phyloP scores from a whole-genome alignment of 2,797 vertebrate species.

The Chaetodon trifasciatus region DNA sequence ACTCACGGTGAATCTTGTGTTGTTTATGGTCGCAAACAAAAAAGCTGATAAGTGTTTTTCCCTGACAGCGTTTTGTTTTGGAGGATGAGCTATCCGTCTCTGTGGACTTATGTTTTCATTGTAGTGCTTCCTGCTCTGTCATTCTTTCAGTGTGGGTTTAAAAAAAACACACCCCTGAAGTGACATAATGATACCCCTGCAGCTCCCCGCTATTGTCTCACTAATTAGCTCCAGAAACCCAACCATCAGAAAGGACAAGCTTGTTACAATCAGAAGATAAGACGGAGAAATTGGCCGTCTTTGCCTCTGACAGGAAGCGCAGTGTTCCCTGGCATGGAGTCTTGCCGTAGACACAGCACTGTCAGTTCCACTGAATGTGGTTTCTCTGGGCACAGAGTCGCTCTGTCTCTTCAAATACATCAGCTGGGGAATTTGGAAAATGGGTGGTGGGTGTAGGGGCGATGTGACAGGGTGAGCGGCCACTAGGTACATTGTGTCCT shows the following conservation, averaged over 20 bases:
- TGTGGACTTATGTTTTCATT: slow-evolving; percentile 43
- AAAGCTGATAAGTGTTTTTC: slow-evolving; percentile 33
- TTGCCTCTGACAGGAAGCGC: slow-evolving; percentile 61
- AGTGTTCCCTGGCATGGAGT: slow-evolving; percentile 36
- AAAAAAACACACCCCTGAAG: slow-evolving; percentile 30
- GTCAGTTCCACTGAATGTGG: slow-evolving; percentile 64
- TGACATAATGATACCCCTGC: slow-evolving; percentile 65
- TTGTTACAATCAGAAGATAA: slow-evolving; percentile 69
- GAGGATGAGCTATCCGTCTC: slow-evolving; percentile 49
- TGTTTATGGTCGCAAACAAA: slow-evolving; percentile 34
- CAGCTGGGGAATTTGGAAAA: slow-evolving; percentile 74
- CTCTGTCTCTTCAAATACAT: slow-evolving; percentile 79
- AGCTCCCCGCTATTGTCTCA: slow-evolving; percentile 53
- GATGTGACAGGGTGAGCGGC: slow-evolving; percentile 42
- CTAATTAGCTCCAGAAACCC: slow-evolving; percentile 62
- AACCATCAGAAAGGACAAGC: slow-evolving; percentile 56
- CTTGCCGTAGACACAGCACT: slow-evolving; percentile 49
- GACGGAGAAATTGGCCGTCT: slow-evolving; percentile 54
- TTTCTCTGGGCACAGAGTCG: slow-evolving; percentile 68
- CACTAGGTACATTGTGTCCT: slow-evolving; percentile 64
- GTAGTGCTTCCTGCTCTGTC: slow-evolving; percentile 40
- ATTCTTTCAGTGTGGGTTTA: slow-evolving; percentile 45
- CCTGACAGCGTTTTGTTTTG: slow-evolving; percentile 51
- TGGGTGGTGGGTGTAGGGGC: slow-evolving; percentile 62
- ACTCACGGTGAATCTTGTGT: slow-evolving; percentile 35